phyloP scores from a whole-genome alignment of 2,797 vertebrate genomes.

The Acipenser ruthenus region DNA sequence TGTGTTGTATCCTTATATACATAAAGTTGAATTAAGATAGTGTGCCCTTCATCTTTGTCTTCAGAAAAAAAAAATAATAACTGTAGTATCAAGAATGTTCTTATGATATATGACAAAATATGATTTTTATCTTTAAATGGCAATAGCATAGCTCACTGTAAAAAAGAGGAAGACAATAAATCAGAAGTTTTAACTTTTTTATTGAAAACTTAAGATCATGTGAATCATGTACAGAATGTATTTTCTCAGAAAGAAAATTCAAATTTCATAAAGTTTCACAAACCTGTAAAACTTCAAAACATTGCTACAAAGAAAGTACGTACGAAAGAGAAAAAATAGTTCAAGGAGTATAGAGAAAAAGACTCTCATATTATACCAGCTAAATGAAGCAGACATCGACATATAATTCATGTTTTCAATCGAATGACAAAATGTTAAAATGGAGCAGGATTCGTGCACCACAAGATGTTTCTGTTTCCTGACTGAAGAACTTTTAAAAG shows the following conservation, averaged over 20 bases:
- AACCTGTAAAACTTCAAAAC: conserved; percentile 6
- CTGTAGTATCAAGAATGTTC: too few relatives aligned
- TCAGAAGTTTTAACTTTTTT: conserved; percentile 1
- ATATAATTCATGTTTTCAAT: conserved; percentile 6
- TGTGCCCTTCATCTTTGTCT: too few relatives aligned
- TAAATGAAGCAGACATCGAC: not conserved
- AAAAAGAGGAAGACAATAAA: not conserved
- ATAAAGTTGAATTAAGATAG: too few relatives aligned
- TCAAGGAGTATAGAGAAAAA: too few relatives aligned
- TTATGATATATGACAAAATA: too few relatives aligned
- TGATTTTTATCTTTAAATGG: too few relatives aligned
- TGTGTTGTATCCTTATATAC: too few relatives aligned
- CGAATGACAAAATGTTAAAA: conserved; percentile 12
- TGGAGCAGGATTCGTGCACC: conserved; percentile 15
- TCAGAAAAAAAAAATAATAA: too few relatives aligned
- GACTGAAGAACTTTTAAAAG: conserved; percentile 4
- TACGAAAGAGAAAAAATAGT: too few relatives aligned
- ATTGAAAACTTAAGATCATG: conserved; percentile 9
- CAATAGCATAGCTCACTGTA: too few relatives aligned
- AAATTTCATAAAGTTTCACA: conserved; percentile 10
- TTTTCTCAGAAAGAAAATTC: conserved; percentile 16
- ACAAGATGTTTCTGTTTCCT: not conserved
- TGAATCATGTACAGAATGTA: conserved; percentile 7
- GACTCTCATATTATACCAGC: conserved; percentile 1
- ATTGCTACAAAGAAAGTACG: conserved; percentile 8